Conservation (phyloP, 2,113 vertebrate genomes). For the Hystrix cristata region DNA sequence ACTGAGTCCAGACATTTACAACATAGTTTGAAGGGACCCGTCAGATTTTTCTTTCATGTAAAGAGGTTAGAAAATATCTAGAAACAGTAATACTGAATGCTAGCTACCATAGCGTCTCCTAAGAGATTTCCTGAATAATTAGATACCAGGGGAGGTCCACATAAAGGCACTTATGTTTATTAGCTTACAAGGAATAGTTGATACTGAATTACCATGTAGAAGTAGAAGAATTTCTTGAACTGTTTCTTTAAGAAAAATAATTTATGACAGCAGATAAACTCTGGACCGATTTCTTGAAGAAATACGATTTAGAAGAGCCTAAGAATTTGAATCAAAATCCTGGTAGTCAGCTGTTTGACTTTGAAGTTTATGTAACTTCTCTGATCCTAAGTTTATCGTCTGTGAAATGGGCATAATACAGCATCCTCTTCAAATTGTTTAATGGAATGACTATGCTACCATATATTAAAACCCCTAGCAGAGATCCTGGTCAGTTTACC, state of each 20-base stretch:
- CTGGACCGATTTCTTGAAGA: neutral
- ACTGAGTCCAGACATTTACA: neutral
- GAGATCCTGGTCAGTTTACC: neutral
- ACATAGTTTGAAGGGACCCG: neutral
- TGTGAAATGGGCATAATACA: neutral
- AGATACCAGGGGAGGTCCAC: neutral
- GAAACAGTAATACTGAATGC: neutral
- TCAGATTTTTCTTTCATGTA: neutral
- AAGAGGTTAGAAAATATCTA: constrained; percentile 14
- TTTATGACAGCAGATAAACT: neutral
- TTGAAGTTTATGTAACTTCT: neutral
- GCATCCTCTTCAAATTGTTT: neutral
- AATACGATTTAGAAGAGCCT: neutral
- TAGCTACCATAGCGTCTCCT: neutral
- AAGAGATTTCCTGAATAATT: neutral
- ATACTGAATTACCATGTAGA: neutral
- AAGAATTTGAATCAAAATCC: neutral
- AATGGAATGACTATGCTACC: neutral
- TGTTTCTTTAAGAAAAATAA: constrained; percentile 32
- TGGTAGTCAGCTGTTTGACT: neutral
- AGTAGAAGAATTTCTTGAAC: neutral
- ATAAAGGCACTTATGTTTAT: neutral
- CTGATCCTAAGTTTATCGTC: neutral
- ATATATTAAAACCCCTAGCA: neutral
- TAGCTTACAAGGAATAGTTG: neutral